Evolutionary conservation across 2,888 invertebrate genomes (phyloP), one percentile per base, ranked within the genome.

Genomic region (Coenonympha glycerion): DNA sequence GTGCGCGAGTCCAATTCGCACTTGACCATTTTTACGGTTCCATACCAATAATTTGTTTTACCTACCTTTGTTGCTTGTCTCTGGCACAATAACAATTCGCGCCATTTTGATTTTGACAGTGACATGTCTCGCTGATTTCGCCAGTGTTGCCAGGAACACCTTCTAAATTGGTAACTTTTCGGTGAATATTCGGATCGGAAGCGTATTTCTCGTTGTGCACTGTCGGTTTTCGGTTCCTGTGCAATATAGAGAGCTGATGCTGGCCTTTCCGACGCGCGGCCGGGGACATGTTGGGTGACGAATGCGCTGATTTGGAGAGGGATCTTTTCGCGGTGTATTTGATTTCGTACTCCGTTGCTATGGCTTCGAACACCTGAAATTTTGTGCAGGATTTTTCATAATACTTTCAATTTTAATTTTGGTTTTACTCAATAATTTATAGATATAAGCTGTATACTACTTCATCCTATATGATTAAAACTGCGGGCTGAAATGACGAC

Each of bases 301-400:
- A 67, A 39, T 68, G 72, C 0, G 82, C 79, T 2, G 83, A 84
- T 3, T 65, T 48, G 0, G 74, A 66, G 36, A 77, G 53, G 1
- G 48, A 40, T 19, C 44, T 47, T 47, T 40, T 53, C 2, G 41
- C 15, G 0, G 48, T 37, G 8, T 45, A 33, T 13, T 84, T 86
- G 5, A 87, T 64, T 61, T 85, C 82, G 49, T 85, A 87, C 61
- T 86, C 86, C 4, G 70, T 71, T 37, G 85, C 86, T 56, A 87
- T 86, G 2, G 86, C 84, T 73, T 87, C 86, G 52, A 86, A 85
- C 0, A 86, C 84, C 86, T 86, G 63, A 3, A 65, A 67, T 6
- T 21, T 22, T 22, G 21, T 3, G 21, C 19, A 15, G 15, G 13
- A n/a, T 8, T 24, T 33, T n/a, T n/a, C n/a, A n/a, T n/a, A n/a